Evolutionary conservation across 2,113 vertebrate genomes (phyloP), one percentile per base, ranked within the genome.

Genomic region (Trematocara marginatum): DNA sequence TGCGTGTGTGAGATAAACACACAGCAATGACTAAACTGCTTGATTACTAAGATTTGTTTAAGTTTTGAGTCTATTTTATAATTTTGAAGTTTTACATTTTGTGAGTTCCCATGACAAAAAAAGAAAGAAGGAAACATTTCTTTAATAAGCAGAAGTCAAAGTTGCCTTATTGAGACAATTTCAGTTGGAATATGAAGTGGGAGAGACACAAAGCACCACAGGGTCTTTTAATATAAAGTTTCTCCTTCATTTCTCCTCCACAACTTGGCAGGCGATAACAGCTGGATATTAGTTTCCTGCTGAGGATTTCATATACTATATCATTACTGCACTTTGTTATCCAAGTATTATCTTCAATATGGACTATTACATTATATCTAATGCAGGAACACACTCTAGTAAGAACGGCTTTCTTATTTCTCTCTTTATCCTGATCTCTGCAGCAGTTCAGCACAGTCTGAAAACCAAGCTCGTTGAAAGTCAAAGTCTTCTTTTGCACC

Each of bases 211-310:
- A 56, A 84, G 84, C 26, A 47, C 92, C 40, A 38, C 84, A 4
- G 90, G 92, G 61, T 87, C 83, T 92, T 93, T 94, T 93, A 94
- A 94, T 92, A 92, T 83, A 90, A 86, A 90, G 49, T 84, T 91
- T 92, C 90, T 82, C 90, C 92, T 90, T 89, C 86, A 86, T 80
- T 93, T 92, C 92, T 90, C 91, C 88, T 88, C 85, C n/a, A 79
- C 38, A 10, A 79, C 79, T 86, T 89, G 84, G 79, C 82, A 51
- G 81, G 40, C 15, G 89, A 92, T 90, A 93, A 87, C 90, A 86
- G 83, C 87, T 90, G 88, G 92, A 88, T 93, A 93, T 91, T 86
- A 91, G 83, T 84, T 91, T 92, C 85, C 89, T 92, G 89, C 89
- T 61, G 86, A 86, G 89, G 89, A 86, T 86, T 92, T 90, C 89